A percentile compares a stretch with the other conserved stretches of the same genome.
Conservation (phyloP, 2,113 vertebrate species). For the Sebastes schlegelii region DNA sequence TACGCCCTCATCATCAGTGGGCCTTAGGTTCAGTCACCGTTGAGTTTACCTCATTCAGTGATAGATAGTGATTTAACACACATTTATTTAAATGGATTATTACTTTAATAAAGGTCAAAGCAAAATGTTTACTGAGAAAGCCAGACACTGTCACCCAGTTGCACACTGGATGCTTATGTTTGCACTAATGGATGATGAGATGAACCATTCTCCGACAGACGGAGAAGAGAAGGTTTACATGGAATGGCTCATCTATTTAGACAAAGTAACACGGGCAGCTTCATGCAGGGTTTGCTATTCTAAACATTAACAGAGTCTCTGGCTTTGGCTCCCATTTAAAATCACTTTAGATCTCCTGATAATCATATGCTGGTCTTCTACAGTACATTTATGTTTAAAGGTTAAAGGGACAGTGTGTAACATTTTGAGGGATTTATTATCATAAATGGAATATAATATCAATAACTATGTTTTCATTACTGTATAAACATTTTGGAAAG, state of each 20-base stretch:
- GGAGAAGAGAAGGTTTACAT: not conserved
- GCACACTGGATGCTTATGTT: not conserved
- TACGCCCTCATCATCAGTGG: no score
- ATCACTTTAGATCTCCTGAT: not conserved
- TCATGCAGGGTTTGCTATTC: not conserved
- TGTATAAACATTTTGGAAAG: no score
- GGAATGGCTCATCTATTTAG: conserved; percentile 5
- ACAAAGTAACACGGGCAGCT: not conserved
- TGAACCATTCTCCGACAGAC: no score
- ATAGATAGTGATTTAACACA: no score
- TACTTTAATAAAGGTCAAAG: not conserved
- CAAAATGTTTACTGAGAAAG: not conserved
- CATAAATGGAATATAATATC: no score
- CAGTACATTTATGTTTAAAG: conserved; percentile 10
- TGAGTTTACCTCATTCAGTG: no score
- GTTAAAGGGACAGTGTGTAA: not conserved
- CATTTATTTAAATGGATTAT: no score
- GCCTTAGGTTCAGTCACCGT: not conserved
- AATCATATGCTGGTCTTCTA: not conserved
- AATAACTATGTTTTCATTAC: no score
- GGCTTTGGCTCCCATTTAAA: not conserved
- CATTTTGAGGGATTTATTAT: no score
- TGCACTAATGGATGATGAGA: no score
- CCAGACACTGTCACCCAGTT: not conserved
- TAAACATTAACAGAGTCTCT: not conserved